Base-by-base conservation (phyloP, 2,113 vertebrate genomes). In the Solenodon paradoxus region DNA sequence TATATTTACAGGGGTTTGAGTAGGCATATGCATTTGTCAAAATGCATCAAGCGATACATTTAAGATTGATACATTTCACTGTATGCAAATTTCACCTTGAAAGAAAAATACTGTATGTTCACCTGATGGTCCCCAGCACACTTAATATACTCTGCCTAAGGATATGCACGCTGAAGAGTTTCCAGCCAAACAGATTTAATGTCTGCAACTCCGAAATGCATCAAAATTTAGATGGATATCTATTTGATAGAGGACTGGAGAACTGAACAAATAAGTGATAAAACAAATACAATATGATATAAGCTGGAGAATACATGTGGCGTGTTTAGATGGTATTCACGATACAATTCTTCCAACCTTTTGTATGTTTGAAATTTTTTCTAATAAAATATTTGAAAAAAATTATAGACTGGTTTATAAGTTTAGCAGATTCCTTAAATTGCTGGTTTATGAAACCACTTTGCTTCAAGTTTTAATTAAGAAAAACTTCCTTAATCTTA, bases 381-480 rank as follows among this genome's bases (percentile, higher is more conserved):
- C 45, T 53, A 59, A 69, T 68, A 77, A 86, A 59, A 74, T 90
- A 10, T 81, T 81, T 22, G 5, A 57, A 87, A 74, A 88, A 68
- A 83, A 83, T 32, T 71, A 91, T 7, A 83, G 47, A 74, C 19
- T 45, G 49, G 7, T 89, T 94, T 87, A 77, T 51, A 91, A 75
- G 38, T 72, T 92, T 80, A 93, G 66, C 11, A 95, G 16, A 80
- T 6, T 8, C 22, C 26, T 77, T 75, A 75, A 79, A 75, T 78
- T 83, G 16, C 22, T 71, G 32, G 40, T 40, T 88, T 77, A 1
- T 84, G 17, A 77, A 89, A 82, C 63, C 63, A 83, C 35, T 92
- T 81, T 89, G 1, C 81, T 71, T 94, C 55, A 96, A 92, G 92
- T 55, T 82, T 84, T 61, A 94, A 85, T 16, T 94, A 15, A 74